Percentiles rank a stretch among this genome's conserved stretches.
These are phyloP conservation scores for Strigamia transsilvanica DNA, from an alignment of 2,888 invertebrate genomes.

Conservation along the genomic window DNA sequence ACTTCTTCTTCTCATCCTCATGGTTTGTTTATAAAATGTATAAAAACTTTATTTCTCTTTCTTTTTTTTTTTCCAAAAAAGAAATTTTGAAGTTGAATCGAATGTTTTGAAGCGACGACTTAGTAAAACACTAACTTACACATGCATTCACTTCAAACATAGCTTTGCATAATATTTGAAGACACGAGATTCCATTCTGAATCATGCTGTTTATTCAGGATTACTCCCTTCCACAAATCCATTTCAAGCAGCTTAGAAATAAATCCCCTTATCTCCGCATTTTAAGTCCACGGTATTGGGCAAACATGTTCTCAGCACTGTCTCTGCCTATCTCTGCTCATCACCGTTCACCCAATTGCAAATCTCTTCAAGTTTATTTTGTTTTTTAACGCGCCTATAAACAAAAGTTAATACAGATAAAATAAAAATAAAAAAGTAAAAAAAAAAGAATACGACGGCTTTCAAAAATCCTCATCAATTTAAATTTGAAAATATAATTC, in stretches of 20 bases:
- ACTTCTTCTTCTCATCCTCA: background rate
- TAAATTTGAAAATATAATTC: background rate
- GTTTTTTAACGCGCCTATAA: constrained; percentile 10
- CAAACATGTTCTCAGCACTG: constrained; percentile 17
- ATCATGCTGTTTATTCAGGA: constrained; percentile 30
- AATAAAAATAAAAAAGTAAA: background rate
- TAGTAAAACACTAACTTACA: constrained; percentile 30
- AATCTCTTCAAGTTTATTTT: constrained; percentile 20
- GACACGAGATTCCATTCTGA: constrained; percentile 26
- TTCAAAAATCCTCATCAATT: constrained; percentile 4
- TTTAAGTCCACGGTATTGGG: constrained; percentile 30
- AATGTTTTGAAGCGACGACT: constrained; percentile 20
- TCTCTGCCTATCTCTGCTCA: constrained; percentile 26
- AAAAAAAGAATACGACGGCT: background rate
- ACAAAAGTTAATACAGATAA: background rate
- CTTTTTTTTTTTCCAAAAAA: background rate
- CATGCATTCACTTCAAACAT: constrained; percentile 26
- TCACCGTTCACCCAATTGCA: constrained; percentile 26
- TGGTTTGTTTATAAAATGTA: background rate
- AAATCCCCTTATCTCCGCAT: constrained; percentile 30
- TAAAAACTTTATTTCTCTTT: background rate
- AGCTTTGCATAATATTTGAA: constrained; percentile 30
- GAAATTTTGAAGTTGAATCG: background rate
- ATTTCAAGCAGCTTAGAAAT: constrained; percentile 26
- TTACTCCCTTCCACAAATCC: constrained; percentile 23